Evolutionary conservation across 2,888 invertebrate genomes (phyloP), one percentile per base, ranked within the genome.

Genomic region (Microctonus brassicae): DNA sequence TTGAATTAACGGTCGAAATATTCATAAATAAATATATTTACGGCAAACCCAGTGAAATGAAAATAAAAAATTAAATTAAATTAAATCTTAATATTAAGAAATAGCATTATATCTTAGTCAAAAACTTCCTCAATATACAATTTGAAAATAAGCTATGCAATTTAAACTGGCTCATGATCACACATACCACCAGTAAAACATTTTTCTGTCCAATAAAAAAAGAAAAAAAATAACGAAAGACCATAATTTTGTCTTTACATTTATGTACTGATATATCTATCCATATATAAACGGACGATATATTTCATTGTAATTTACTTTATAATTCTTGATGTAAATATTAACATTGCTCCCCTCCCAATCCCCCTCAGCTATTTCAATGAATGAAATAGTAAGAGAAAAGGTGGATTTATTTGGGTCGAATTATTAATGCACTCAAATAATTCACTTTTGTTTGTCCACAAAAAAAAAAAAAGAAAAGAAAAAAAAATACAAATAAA

Each of bases 261-360:
- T 81, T 79, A 79, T 79, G 83, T 81, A 82, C 82, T 83, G 81
- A 66, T 66, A 66, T 76, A 75, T 72, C 75, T 79, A 76, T 70
- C 76, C n/a, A n/a, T 74, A 17, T 63, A 72, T 78, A 76, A 74
- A 80, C 77, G 76, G 76, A 82, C 79, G 80, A 80, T 78, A 64
- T 69, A 74, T 82, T 79, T n/a, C n/a, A n/a, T 83, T 83, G 81
- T 80, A 82, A 47, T 47, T 84, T 83, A 83, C 78, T 83, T 80
- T 82, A 79, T 80, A 79, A 83, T 82, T 85, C 81, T 86, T 83
- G 84, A 85, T 87, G 87, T 87, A 87, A 85, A 87, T 87, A 87
- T 84, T 86, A 84, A 85, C 81, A 85, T 83, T 82, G 81, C 79
- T 66, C 47, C 79, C 69, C 47, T 47, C 17, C 20, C 47, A n/a